A percentile compares a stretch with the other conserved stretches of the same genome.
phyloP scores from a whole-genome alignment of 2,113 vertebrate genomes.

The cat (Felis catus) region F.catus_Fca126_mat1.0 CM031419.1:48842001-48842500 shows the following conservation, averaged over 20 bases:
- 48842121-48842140: background rate
- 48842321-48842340: background rate
- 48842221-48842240: background rate
- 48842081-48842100: background rate
- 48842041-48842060: background rate
- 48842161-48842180: background rate
- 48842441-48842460: background rate
- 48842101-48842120: slow-evolving; percentile 19
- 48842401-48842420: background rate
- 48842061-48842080: background rate
- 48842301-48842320: background rate
- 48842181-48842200: slow-evolving; percentile 21
- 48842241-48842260: background rate
- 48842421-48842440: background rate
- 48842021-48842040: background rate
- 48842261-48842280: background rate
- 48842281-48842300: background rate
- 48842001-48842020: background rate
- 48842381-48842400: background rate
- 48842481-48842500: background rate
- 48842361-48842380: background rate
- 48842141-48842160: background rate
- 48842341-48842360: background rate
- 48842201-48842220: background rate
- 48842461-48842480: background rate